Base-by-base conservation (phyloP, 1,140 invertebrate genomes). In the Drosophila asahinai region DNA sequence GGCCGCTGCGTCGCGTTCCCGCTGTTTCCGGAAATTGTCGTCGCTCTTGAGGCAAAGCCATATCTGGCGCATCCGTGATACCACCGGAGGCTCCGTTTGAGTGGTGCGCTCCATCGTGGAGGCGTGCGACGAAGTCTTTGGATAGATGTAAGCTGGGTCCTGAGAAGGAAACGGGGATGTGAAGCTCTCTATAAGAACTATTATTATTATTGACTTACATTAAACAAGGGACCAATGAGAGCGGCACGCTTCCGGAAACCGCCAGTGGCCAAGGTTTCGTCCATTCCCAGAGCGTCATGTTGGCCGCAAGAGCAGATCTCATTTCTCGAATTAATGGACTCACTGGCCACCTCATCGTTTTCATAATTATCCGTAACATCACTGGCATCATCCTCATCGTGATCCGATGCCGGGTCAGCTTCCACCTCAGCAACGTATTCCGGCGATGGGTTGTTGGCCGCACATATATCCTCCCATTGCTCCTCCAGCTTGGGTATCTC, bases 31-130 rank as follows among this genome's bases (percentile, higher is more conserved):
- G 90, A 96, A 98, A 48, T 95, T 95, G 75, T 96, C 96, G 81
- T 97, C 96, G 0, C 97, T 97, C 38, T 96, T 95, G 3, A 98
- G 93, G 89, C 97, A 97, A 81, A 97, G 96, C 27, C 97, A 93
- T 68, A 97, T 95, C 83, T 97, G 97, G 49, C 94, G 94, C 95
- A 96, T 97, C 79, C 95, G 96, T 1, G 96, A 95, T 25, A 97
- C 94, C 70, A 95, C 94, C 4, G 92, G 93, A 7, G 92, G 93
- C 91, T 97, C 97, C 0, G 97, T 97, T 94, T 97, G 97, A 0
- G 97, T 97, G 58, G 96, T 96, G 22, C 96, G 94, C 84, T 97
- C 96, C 94, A 97, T 95, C 0, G 96, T 97, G 14, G 91, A 91
- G 45, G 87, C 70, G 30, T 87, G 91, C 12, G 91, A 92, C 1